These are phyloP conservation scores for Bombus picipes DNA, from an alignment of 1,140 invertebrate genomes.

Conservation along the genomic window DNA sequence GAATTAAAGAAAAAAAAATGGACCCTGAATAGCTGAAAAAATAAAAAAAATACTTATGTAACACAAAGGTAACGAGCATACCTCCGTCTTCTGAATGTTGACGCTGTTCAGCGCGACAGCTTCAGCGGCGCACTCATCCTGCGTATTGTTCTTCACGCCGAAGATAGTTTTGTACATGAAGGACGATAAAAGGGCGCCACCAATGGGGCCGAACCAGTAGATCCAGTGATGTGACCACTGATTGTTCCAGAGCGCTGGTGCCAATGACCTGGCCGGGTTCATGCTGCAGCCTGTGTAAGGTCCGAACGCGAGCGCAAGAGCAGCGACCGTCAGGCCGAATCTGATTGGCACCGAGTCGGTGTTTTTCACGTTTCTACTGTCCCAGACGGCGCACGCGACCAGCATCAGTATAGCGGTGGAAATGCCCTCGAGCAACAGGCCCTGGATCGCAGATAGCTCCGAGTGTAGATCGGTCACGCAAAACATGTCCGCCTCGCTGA, in stretches of 20 bases:
- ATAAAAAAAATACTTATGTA: neutral
- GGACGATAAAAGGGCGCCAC: slow-evolving; percentile 79
- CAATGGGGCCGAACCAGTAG: slow-evolving; percentile 82
- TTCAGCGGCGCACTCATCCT: slow-evolving; percentile 62
- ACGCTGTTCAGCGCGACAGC: slow-evolving; percentile 74
- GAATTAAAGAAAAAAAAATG: neutral
- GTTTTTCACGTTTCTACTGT: slow-evolving; percentile 81
- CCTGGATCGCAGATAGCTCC: slow-evolving; percentile 79
- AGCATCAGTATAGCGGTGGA: slow-evolving; percentile 88
- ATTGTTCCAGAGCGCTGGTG: slow-evolving; percentile 88
- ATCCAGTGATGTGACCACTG: slow-evolving; percentile 89
- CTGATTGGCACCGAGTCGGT: slow-evolving; percentile 82
- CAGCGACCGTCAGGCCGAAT: slow-evolving; percentile 83
- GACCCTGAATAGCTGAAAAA: neutral
- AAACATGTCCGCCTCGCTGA: slow-evolving; percentile 73
- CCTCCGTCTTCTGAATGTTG: slow-evolving; percentile 68
- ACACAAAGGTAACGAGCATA: neutral
- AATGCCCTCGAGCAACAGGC: slow-evolving; percentile 85
- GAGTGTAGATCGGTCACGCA: slow-evolving; percentile 85
- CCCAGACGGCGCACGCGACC: slow-evolving; percentile 87
- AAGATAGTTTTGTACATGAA: slow-evolving; percentile 78
- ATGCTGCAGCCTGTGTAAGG: slow-evolving; percentile 90
- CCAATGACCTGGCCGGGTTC: slow-evolving; percentile 92
- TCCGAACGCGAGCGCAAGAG: slow-evolving; percentile 80
- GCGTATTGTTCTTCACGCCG: slow-evolving; percentile 24